These are phyloP conservation scores for Drosophila nr. perissopoda DNA, from an alignment of 2,888 invertebrate genomes.

Conservation along the genomic window DNA sequence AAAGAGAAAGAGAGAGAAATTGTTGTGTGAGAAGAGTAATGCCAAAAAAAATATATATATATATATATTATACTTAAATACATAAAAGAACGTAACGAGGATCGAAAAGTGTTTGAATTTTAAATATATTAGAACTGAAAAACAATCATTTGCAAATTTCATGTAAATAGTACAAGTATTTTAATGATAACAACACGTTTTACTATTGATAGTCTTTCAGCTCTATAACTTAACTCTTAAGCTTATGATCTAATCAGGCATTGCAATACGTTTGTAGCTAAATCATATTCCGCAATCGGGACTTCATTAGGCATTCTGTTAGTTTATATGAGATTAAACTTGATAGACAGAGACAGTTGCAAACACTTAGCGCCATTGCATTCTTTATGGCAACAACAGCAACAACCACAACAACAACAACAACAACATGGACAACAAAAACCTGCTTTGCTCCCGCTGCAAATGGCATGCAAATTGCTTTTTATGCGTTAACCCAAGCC, in stretches of 20 bases:
- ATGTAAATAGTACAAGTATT: neutral
- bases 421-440: constrained; percentile 35
- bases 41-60: constrained; percentile 11
- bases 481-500: constrained; percentile 71
- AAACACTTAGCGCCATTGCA: constrained; percentile 72
- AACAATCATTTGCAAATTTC: neutral
- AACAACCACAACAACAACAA: constrained; percentile 31
- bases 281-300: constrained; percentile 31
- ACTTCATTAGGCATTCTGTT: constrained; percentile 52
- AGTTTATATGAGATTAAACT: constrained; percentile 44
- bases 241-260: constrained; percentile 23
- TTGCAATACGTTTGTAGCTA: constrained; percentile 43
- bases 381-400: constrained; percentile 60
- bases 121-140: neutral
- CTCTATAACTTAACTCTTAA: neutral
- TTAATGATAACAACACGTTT: neutral
- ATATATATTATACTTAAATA: constrained; percentile 4
- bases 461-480: constrained; percentile 81
- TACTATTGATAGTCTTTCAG: constrained; percentile 3
- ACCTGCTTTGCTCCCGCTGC: constrained; percentile 69
- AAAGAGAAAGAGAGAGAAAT: constrained; percentile 55
- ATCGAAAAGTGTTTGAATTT: neutral
- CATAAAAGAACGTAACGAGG: neutral
- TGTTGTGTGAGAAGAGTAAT: constrained; percentile 34
- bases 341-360: constrained; percentile 50